These are phyloP conservation scores for Narcine bancroftii DNA, from an alignment of 2,113 vertebrate species.

Conservation along the genomic window DNA sequence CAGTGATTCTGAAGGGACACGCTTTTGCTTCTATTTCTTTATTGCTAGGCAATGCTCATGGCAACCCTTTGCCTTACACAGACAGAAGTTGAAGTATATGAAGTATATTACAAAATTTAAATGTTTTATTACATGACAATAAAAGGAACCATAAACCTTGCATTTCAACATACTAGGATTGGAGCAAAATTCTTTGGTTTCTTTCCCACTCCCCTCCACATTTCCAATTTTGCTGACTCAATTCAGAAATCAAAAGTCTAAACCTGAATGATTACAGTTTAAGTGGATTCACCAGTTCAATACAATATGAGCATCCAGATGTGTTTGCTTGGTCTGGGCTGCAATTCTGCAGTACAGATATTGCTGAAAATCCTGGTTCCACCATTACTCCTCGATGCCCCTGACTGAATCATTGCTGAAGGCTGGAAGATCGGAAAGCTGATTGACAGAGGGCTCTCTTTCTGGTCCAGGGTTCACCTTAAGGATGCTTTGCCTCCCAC, in stretches of 20 bases:
- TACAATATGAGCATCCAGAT: background rate
- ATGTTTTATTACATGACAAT: no score
- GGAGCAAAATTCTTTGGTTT: background rate
- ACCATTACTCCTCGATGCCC: background rate
- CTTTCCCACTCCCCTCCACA: no score
- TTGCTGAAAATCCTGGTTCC: background rate
- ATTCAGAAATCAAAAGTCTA: background rate
- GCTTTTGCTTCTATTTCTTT: no score
- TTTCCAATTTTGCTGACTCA: background rate
- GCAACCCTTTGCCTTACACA: no score
- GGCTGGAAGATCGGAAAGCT: background rate
- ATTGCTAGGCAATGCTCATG: no score
- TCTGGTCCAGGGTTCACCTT: conserved; percentile 12
- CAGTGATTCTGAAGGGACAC: no score
- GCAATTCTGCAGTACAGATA: background rate
- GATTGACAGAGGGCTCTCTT: conserved; percentile 6
- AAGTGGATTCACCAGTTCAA: background rate
- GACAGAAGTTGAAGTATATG: no score
- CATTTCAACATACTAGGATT: no score
- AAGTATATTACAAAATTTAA: no score
- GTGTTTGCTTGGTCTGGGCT: background rate
- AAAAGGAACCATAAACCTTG: no score
- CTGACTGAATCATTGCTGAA: background rate
- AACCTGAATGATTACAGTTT: background rate
- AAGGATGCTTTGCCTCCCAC: background rate